Percentiles rank a stretch among this genome's conserved stretches.
Evolutionary conservation across 2,113 vertebrate genomes (phyloP).

Genomic region (Pholis gunnellus): DNA sequence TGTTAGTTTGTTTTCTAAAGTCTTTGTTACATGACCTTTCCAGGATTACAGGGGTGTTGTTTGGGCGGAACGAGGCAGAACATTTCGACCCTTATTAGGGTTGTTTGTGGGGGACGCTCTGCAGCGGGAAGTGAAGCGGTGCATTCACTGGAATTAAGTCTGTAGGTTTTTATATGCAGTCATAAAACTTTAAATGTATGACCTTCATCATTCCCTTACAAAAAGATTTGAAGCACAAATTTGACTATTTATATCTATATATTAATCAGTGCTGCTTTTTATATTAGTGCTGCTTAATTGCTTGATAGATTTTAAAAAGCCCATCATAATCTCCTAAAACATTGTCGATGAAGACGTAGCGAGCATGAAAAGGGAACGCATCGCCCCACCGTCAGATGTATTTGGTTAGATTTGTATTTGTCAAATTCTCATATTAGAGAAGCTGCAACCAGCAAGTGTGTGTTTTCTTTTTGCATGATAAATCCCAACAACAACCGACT

Average conservation of each 20-base stretch:
- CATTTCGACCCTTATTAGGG: background rate
- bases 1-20: constrained; percentile 33
- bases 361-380: background rate
- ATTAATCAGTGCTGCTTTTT: background rate
- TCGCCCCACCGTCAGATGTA: too few relatives aligned
- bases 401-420: too few relatives aligned
- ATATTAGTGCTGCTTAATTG: background rate
- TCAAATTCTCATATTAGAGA: background rate
- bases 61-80: constrained; percentile 23
- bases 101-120: background rate
- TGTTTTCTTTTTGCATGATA: background rate
- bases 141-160: background rate
- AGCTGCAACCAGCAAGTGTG: background rate
- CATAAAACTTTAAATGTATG: background rate
- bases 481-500: background rate
- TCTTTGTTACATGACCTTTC: constrained; percentile 34
- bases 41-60: constrained; percentile 54
- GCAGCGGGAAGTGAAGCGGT: background rate
- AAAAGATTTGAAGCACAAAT: background rate
- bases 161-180: background rate
- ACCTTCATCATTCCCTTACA: background rate
- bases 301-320: background rate
- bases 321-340: too few relatives aligned
- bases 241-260: too few relatives aligned
- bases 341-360: background rate